Evolutionary conservation across 1,140 invertebrate genomes (phyloP).

Genomic region (Cecropterus lyciades): DNA sequence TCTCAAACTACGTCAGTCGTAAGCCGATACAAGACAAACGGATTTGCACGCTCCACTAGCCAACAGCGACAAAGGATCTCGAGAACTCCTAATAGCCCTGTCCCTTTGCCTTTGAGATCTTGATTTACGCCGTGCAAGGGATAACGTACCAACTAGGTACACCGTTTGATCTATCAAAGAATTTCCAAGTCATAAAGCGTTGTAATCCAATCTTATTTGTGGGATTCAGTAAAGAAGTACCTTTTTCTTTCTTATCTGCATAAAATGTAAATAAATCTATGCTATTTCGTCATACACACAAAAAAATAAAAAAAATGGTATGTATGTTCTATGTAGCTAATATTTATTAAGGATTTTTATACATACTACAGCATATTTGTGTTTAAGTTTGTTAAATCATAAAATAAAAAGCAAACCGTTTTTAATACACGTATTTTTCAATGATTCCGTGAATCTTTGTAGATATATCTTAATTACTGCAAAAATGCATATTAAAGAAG

Average conservation of each 20-base stretch:
- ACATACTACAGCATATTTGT: no score
- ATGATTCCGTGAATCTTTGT: no score
- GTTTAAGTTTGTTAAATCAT: no score
- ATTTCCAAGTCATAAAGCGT: background rate
- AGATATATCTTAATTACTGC: no score
- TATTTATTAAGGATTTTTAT: no score
- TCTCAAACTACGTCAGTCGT: constrained; percentile 25
- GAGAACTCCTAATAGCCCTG: constrained; percentile 34
- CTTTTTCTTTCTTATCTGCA: background rate
- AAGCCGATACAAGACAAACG: constrained; percentile 47
- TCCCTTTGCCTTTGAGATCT: constrained; percentile 37
- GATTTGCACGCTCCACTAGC: constrained; percentile 55
- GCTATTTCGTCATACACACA: no score
- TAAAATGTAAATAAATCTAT: no score
- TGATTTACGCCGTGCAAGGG: constrained; percentile 21
- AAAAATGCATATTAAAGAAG: no score
- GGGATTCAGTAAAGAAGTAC: background rate
- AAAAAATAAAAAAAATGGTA: no score
- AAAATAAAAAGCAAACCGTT: no score
- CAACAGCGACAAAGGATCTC: constrained; percentile 46
- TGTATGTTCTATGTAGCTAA: no score
- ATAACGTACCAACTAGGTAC: constrained; percentile 24
- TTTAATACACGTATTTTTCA: no score
- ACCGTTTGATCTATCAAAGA: constrained; percentile 29
- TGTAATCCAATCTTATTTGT: background rate